These are phyloP conservation scores for Glyphotaelius pellucidus DNA, from an alignment of 2,888 invertebrate species.

Conservation along the genomic window DNA sequence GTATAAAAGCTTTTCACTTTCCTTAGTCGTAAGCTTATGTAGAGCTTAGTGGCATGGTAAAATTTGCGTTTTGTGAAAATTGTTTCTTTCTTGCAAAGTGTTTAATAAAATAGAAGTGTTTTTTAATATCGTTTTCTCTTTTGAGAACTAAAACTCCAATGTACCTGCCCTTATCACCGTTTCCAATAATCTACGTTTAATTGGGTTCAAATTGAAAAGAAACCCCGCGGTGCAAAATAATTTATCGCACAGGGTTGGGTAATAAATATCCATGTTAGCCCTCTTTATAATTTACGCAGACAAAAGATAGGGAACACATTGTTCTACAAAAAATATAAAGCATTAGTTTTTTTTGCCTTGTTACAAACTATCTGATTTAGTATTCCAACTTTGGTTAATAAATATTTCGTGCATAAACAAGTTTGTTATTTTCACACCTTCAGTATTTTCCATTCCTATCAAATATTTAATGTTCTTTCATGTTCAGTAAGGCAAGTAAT, in stretches of 20 bases:
- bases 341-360: background rate
- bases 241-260: background rate
- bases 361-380: background rate
- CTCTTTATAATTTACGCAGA: background rate
- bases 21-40: too few relatives aligned
- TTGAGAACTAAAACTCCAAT: background rate
- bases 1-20: too few relatives aligned
- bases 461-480: too few relatives aligned
- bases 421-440: too few relatives aligned
- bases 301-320: background rate
- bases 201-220: background rate
- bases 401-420: too few relatives aligned
- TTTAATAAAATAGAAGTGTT: background rate
- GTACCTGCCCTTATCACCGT: background rate
- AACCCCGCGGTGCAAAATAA: slow-evolving; percentile 13
- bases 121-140: background rate
- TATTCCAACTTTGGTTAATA: background rate
- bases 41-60: too few relatives aligned
- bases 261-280: slow-evolving; percentile 11
- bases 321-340: background rate
- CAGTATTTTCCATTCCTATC: too few relatives aligned
- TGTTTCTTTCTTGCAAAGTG: background rate
- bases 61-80: too few relatives aligned
- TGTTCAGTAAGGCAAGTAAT: too few relatives aligned
- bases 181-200: slow-evolving; percentile 14